phyloP scores from a whole-genome alignment of 2,797 vertebrate species.

The Cephalopachus bancanus region DNA sequence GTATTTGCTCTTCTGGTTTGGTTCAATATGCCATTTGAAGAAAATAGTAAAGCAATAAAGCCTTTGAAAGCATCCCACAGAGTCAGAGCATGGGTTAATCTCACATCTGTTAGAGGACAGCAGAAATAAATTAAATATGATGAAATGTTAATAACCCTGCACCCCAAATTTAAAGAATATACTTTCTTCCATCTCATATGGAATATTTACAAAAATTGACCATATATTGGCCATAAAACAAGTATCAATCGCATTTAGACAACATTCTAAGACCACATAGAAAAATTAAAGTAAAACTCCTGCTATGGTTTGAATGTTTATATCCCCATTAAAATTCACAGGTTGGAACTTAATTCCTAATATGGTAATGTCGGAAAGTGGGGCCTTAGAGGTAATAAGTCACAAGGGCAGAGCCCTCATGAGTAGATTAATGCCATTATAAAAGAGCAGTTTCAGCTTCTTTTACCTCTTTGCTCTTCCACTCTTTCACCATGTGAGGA shows the following conservation, averaged over 20 bases:
- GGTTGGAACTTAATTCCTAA: neutral
- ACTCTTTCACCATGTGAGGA: neutral
- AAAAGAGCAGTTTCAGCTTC: neutral
- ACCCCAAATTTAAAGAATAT: neutral
- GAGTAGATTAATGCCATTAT: neutral
- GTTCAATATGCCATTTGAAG: neutral
- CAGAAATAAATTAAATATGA: slow-evolving; percentile 16
- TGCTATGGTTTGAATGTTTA: neutral
- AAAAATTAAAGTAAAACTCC: neutral
- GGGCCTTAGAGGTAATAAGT: neutral
- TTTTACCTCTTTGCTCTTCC: neutral
- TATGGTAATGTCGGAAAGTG: too few relatives aligned
- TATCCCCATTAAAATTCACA: neutral
- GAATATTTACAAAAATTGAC: neutral
- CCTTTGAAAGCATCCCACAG: neutral
- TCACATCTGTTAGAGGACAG: neutral
- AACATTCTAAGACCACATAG: neutral
- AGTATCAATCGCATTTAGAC: neutral
- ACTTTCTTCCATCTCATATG: neutral
- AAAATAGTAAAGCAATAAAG: neutral
- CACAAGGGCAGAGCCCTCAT: neutral
- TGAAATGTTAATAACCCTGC: neutral
- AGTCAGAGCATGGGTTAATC: neutral
- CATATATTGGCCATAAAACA: neutral
- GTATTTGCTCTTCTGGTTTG: neutral